These are phyloP conservation scores for Miopithecus talapoin DNA, from an alignment of 2,797 vertebrate species.

Conservation along the genomic window DNA sequence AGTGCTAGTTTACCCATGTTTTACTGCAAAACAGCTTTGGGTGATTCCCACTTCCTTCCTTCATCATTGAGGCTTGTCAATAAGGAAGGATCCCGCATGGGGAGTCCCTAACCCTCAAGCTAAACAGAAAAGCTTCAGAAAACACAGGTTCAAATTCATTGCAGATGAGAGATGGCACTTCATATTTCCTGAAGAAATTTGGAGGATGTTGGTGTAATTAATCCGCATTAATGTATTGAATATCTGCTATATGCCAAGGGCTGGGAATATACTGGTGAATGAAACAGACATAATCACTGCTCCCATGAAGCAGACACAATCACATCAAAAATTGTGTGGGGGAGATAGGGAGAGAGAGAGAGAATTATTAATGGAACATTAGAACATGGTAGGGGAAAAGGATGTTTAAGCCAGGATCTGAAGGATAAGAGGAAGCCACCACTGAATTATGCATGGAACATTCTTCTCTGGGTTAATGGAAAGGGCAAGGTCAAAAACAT, in stretches of 20 bases:
- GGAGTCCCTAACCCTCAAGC: not conserved
- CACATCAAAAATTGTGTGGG: not conserved
- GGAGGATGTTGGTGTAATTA: not conserved
- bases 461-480: not conserved
- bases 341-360: too few relatives aligned
- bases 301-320: not conserved
- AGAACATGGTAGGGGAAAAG: not conserved
- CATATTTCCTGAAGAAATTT: not conserved
- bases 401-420: not conserved
- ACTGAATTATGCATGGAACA: not conserved
- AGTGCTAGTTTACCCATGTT: not conserved
- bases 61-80: not conserved
- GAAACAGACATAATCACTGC: not conserved
- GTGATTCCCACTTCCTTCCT: not conserved
- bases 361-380: not conserved
- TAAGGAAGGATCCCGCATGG: not conserved
- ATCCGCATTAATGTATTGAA: not conserved
- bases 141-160: not conserved
- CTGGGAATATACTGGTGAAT: not conserved
- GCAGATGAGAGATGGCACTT: not conserved
- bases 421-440: not conserved
- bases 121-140: not conserved
- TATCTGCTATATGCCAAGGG: not conserved
- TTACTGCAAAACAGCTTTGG: not conserved
- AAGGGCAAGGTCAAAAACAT: not conserved